phyloP scores from a whole-genome alignment of 2,113 vertebrate genomes.

The Eurystomus gularis region DNA sequence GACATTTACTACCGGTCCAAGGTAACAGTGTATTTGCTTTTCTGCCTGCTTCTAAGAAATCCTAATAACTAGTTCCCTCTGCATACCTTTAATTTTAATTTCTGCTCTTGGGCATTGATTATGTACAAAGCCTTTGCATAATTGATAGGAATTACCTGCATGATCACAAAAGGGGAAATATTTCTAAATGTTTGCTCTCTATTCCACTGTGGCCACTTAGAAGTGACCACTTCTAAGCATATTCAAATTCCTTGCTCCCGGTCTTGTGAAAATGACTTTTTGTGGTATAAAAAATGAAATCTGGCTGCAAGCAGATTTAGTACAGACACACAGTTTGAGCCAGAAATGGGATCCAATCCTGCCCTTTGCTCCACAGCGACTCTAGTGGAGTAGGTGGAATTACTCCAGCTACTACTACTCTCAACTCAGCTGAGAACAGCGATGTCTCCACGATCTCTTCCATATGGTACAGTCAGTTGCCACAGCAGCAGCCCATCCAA shows the following conservation, averaged over 20 bases:
- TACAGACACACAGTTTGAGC: background rate
- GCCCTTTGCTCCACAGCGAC: background rate
- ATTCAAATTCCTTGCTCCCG: background rate
- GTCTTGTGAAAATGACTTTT: background rate
- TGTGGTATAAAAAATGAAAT: background rate
- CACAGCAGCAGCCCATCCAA: background rate
- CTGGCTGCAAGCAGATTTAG: background rate
- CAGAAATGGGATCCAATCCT: background rate
- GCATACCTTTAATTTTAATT: background rate
- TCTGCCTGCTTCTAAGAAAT: background rate
- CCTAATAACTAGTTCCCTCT: background rate
- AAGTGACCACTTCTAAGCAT: background rate
- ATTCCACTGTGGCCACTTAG: background rate
- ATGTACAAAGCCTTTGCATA: background rate
- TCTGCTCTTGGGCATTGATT: background rate
- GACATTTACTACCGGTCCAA: slow-evolving; percentile 17
- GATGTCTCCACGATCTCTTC: background rate
- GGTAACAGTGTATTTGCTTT: background rate
- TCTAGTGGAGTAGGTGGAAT: background rate
- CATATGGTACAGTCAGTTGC: background rate
- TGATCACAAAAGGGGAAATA: background rate
- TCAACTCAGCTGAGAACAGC: background rate
- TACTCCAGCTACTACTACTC: background rate
- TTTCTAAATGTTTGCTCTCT: background rate
- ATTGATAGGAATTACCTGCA: background rate